Evolutionary conservation across 92 coral and sea anemone genomes (phyloP), one percentile per base, ranked within the genome.

Genomic region (Actinostola sp.): DNA sequence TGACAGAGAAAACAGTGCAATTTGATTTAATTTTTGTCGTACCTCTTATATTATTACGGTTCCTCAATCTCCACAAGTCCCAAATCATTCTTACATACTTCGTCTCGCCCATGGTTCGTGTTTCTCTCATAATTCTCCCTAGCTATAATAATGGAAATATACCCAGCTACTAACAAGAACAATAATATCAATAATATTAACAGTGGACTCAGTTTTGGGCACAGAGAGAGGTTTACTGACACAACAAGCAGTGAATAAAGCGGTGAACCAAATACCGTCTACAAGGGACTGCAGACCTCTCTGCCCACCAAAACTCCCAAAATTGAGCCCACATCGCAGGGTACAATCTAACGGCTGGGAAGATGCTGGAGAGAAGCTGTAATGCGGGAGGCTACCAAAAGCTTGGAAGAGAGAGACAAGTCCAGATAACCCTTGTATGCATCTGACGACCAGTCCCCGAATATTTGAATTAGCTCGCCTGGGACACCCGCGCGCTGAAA

Each of bases 361-460:
- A 46, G 19, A 46, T 6, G 53, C 19, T 46, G 19, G 5, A 46
- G 15, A 13, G 53, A 46, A 17, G 53, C 53, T 19, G 5, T 46
- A 7, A 65, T 76, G 32, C 73, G 56, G 16, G 26, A 14, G 10
- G 67, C 44, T 17, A 66, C 30, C 32, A 60, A 6, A 55, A 66
- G 59, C 82, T 77, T 77, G 1, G 71, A 61, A 12, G 41, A 56
- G 49, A 77, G 31, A 20, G 75, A 77, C 8, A 67, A 23, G 8
- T 78, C 70, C 11, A 68, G 15, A 45, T 68, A 78, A 26, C 58
- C 41, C 29, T 78, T 78, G 10, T 78, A 68, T 0, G 84, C 84
- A 62, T 79, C 78, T 2, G 73, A 71, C 11, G 77, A 57, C 84
- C 84, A 79, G 53, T 79, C 78, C 0, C 84, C 72, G n/a, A 79